Evolutionary conservation across 2,113 vertebrate species (phyloP).

Genomic region (Albula glossodonta): DNA sequence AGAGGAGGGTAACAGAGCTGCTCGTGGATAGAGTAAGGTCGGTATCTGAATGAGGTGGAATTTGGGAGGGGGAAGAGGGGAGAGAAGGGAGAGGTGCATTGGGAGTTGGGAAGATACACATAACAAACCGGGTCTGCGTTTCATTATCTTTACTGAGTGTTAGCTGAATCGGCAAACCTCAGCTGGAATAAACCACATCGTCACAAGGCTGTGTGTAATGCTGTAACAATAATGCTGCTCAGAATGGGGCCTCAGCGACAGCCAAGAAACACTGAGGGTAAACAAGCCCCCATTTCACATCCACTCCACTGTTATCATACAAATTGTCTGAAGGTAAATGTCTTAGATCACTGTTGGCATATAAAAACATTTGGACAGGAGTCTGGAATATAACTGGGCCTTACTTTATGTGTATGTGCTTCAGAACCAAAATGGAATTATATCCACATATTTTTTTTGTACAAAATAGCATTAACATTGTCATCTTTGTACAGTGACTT

Average conservation of each 20-base stretch:
- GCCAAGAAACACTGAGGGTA: constrained; percentile 16
- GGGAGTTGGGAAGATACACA: constrained; percentile 44
- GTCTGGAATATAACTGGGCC: constrained; percentile 24
- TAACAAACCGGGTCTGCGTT: constrained; percentile 61
- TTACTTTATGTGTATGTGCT: constrained; percentile 32
- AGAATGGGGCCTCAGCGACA: constrained; percentile 25
- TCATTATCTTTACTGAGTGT: constrained; percentile 54
- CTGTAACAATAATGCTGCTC: constrained; percentile 36
- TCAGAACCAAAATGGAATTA: constrained; percentile 38
- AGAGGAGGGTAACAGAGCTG: constrained; percentile 37
- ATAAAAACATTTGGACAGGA: constrained; percentile 35
- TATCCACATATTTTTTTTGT: constrained; percentile 37
- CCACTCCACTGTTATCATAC: constrained; percentile 39
- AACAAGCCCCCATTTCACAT: constrained; percentile 43
- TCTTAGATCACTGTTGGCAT: constrained; percentile 30
- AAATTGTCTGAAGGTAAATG: constrained; percentile 37
- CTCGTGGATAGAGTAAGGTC: constrained; percentile 40
- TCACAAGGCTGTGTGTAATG: constrained; percentile 31
- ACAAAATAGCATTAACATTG: constrained; percentile 24
- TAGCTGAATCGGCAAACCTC: constrained; percentile 57
- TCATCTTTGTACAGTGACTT: constrained; percentile 30
- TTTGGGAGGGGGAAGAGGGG: background rate
- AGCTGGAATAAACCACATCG: constrained; percentile 39
- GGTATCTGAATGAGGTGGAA: background rate
- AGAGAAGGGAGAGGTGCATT: constrained; percentile 30